These are phyloP conservation scores for Hermaeophaga mercurialis DNA, from an alignment of 2,888 invertebrate genomes.

Conservation along the genomic window DNA sequence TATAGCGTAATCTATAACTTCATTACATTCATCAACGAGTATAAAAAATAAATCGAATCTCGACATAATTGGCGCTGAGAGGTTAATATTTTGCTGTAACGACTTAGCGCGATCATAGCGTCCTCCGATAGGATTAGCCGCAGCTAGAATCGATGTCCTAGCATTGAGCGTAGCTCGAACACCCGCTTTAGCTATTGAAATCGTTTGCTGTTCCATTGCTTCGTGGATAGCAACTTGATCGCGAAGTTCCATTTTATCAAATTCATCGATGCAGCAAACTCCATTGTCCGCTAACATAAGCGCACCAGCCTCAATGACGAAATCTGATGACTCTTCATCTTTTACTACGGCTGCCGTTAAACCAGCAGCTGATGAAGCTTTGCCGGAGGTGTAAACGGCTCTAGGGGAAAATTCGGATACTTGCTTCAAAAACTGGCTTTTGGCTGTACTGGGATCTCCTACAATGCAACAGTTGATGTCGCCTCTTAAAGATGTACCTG, in stretches of 20 bases:
- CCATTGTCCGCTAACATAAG: conserved; percentile 99
- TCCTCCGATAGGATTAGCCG: conserved; percentile 93
- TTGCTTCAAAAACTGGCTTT: conserved; percentile 95
- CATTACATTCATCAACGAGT: conserved; percentile 94
- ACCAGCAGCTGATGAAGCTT: conserved; percentile 97
- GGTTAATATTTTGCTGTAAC: conserved; percentile 89
- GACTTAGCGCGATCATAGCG: conserved; percentile 94
- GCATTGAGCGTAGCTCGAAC: conserved; percentile 96
- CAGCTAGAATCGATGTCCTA: conserved; percentile 95
- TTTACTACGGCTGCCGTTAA: conserved; percentile 97
- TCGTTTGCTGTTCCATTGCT: conserved; percentile 99
- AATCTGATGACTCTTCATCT: conserved; percentile 98
- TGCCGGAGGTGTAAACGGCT: conserved; percentile 96
- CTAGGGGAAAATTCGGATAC: conserved; percentile 93
- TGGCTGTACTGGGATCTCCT: conserved; percentile 98
- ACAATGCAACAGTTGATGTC: conserved; percentile 98
- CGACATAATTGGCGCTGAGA: conserved; percentile 98
- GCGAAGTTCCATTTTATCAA: conserved; percentile 97
- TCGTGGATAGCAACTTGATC: conserved; percentile 99
- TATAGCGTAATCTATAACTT: conserved; percentile 95
- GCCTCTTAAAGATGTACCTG: conserved; percentile 82
- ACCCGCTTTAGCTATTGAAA: conserved; percentile 96
- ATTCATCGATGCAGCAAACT: conserved; percentile 98
- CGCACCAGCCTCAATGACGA: conserved; percentile 99
- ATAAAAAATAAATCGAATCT: conserved; percentile 99